These are phyloP conservation scores for Syrrhaptes paradoxus DNA, from an alignment of 2,113 vertebrate species.

Conservation along the genomic window DNA sequence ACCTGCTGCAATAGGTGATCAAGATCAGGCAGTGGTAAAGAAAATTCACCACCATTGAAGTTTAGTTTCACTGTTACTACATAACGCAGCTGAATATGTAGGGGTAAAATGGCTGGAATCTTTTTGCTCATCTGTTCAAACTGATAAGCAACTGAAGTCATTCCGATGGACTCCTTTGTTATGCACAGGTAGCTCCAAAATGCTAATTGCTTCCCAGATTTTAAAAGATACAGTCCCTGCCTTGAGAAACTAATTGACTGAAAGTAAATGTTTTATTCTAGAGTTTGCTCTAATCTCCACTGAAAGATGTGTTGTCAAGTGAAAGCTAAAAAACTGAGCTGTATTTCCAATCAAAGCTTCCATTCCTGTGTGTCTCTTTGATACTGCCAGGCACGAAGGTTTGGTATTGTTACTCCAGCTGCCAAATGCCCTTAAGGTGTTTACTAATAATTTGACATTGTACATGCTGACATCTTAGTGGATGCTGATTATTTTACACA, in stretches of 20 bases:
- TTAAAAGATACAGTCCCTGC: neutral
- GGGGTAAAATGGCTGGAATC: too few species aligned
- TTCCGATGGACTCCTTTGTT: neutral
- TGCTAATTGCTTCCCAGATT: neutral
- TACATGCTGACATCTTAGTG: fast-evolving
- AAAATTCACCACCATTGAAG: neutral
- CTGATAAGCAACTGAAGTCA: neutral
- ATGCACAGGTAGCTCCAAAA: neutral
- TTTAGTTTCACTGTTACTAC: neutral
- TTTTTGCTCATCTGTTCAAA: neutral
- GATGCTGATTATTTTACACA: neutral
- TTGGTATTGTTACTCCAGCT: neutral
- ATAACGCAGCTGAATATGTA: neutral
- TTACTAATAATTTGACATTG: neutral
- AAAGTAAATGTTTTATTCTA: neutral
- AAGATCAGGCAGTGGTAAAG: neutral
- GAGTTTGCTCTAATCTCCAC: neutral
- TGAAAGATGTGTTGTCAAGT: neutral
- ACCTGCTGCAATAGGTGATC: neutral
- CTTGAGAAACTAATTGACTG: neutral
- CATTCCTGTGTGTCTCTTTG: neutral
- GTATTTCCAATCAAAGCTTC: neutral
- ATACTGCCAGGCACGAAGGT: neutral
- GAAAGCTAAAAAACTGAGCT: neutral
- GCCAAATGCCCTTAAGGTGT: neutral